Evolutionary conservation across 2,888 invertebrate genomes (phyloP), one percentile per base, ranked within the genome.

Genomic region (Ichneumon xanthorius): DNA sequence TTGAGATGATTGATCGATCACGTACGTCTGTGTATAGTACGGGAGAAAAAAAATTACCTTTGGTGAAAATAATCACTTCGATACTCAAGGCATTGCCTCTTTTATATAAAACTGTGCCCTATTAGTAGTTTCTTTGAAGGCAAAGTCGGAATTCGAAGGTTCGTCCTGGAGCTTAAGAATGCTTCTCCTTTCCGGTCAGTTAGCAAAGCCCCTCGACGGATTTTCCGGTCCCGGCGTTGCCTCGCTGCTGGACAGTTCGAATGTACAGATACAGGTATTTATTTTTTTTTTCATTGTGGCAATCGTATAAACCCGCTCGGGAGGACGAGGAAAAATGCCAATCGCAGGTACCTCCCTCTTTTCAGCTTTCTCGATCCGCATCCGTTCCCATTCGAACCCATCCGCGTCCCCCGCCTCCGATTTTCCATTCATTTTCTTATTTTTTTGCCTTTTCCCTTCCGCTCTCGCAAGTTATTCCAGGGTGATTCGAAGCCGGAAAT

Each of bases 181-280:
- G 33, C 53, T 53, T 40, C 40, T 73, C 67, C 72, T 73, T 80
- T 80, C 80, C 73, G 80, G 73, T 67, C 80, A 55, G 55, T 80
- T 67, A 19, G 33, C 53, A 48, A 53, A 80, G 48, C 71, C n/a
- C n/a, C 48, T 45, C 33, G 40, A 33, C 55, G 19, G 72, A 40
- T 22, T 58, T 58, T 48, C 48, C 65, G 63, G 14, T n/a, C 65
- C 2, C 61, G 58, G 11, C 33, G 22, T 7, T 61, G 0, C 22
- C 76, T 53, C 50, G 63, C 65, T 33, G 11, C 63, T 48, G 45
- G 75, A 14, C 63, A 26, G 45, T 22, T 48, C 61, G 11, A 33
- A 63, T 7, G 16, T 33, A 19, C 33, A 30, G 3, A 58, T 19
- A 53, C 19, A 55, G 11, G 26, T n/a, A 50, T 79, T 40, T 55